These are phyloP conservation scores for Xestoiulus laeticollis DNA, from an alignment of 2,888 invertebrate species.

Conservation along the genomic window DNA sequence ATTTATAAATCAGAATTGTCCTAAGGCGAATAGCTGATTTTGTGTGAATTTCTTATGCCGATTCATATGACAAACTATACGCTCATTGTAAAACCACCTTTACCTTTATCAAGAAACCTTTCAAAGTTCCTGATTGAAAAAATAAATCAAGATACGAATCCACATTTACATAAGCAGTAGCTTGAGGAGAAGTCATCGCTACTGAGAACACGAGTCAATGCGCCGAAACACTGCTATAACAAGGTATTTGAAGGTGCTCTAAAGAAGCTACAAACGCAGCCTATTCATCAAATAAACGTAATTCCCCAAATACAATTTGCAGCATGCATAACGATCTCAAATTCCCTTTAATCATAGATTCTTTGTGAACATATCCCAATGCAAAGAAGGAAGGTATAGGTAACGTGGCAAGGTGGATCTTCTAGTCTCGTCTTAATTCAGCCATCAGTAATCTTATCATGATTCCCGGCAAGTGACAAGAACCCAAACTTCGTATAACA, in stretches of 20 bases:
- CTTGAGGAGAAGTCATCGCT: too few species aligned
- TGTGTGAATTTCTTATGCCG: too few species aligned
- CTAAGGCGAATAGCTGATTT: too few species aligned
- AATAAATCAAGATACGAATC: too few species aligned
- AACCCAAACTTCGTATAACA: not conserved
- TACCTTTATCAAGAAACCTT: too few species aligned
- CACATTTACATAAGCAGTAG: too few species aligned
- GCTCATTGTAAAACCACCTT: too few species aligned
- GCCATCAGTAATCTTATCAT: constrained; percentile 20
- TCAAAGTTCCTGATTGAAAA: too few species aligned
- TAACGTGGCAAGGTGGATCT: not conserved
- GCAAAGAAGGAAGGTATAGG: not conserved
- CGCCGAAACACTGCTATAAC: too few species aligned
- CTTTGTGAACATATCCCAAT: not conserved
- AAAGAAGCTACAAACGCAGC: not conserved
- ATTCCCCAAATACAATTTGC: constrained; percentile 7
- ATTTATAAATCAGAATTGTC: too few species aligned
- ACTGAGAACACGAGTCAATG: too few species aligned
- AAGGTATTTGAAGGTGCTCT: not conserved
- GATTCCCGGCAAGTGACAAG: constrained; percentile 26
- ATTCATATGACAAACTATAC: too few species aligned
- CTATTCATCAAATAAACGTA: not conserved
- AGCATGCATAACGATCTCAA: not conserved
- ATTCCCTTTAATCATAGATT: not conserved
- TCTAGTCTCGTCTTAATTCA: not conserved